Base-by-base conservation (phyloP, 2,113 vertebrate species). In the Chloroceryle aenea region DNA sequence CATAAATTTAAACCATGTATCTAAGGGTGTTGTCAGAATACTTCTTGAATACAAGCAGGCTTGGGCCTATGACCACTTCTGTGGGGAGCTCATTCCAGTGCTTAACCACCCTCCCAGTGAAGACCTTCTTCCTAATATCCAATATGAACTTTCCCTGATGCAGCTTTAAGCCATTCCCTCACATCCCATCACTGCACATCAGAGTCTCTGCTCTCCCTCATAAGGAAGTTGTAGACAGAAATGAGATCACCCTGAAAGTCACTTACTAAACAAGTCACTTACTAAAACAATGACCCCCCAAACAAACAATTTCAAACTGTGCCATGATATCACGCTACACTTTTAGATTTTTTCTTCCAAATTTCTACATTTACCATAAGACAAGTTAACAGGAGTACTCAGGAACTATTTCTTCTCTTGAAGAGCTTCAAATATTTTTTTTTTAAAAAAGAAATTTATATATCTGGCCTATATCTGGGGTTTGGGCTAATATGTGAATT, bases 161-260 rank as follows among this genome's bases (percentile, higher is more conserved):
- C 3, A 47, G 5, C 5, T 72, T 66, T 52, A 58, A 47, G 14
- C 6, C 29, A 42, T n/a, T 52, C 32, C 10, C 14, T 89, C 14
- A 42, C 4, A 5, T 25, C 18, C 10, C 27, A 2, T 34, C 13
- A 22, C 12, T 1, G 7, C 22, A 38, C 5, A 22, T 6, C 0
- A 32, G n/a, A 73, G 13, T 38, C 4, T 67, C 47, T 8, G 2
- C 2, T 6, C 7, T 2, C 2, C 1, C 6, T 63, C 29, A 8
- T 12, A 36, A 43, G 21, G 29, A 80, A 32, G 12, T 14, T 72
- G 16, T 40, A 48, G 23, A 50, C 12, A n/a, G 22, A 13, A 45
- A 19, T 34, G 11, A 43, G 2, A 2, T 50, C 13, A 55, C 6
- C 10, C 9, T 45, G 36, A 21, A 85, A 59, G 27, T 55, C 8